Evolutionary conservation across 2,113 vertebrate species (phyloP).

Genomic region (Oreochromis niloticus): DNA sequence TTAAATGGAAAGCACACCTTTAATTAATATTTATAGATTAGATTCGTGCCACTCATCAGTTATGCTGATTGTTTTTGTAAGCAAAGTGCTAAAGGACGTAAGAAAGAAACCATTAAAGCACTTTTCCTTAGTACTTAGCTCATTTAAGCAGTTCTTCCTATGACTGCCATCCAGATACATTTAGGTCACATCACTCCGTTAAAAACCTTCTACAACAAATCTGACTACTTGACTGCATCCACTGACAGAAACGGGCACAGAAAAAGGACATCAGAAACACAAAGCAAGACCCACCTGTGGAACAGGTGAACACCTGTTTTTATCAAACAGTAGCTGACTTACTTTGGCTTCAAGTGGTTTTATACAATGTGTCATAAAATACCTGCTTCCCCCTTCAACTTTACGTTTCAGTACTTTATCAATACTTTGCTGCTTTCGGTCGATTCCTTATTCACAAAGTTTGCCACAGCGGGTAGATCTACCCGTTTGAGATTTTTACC

Average conservation of each 20-base stretch:
- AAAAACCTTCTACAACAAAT: neutral
- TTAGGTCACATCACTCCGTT: neutral
- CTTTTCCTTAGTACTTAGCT: neutral
- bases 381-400: neutral
- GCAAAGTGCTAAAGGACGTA: rapidly evolving
- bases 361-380: neutral
- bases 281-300: neutral
- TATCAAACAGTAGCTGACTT: neutral
- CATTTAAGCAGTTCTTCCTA: rapidly evolving
- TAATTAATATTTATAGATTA: neutral
- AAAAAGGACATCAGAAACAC: neutral
- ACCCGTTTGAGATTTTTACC: neutral
- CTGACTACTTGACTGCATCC: rapidly evolving
- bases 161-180: rapidly evolving
- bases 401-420: neutral
- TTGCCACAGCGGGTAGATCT: rapidly evolving
- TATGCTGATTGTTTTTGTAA: neutral
- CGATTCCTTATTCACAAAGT: neutral
- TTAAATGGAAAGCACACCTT: neutral
- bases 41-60: neutral
- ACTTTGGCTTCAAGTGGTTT: neutral
- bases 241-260: neutral
- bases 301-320: neutral
- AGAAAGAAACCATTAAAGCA: neutral
- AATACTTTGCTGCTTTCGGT: neutral